Conservation (phyloP, 2,888 invertebrate species). For the Fissipunctia ypsillon region DNA sequence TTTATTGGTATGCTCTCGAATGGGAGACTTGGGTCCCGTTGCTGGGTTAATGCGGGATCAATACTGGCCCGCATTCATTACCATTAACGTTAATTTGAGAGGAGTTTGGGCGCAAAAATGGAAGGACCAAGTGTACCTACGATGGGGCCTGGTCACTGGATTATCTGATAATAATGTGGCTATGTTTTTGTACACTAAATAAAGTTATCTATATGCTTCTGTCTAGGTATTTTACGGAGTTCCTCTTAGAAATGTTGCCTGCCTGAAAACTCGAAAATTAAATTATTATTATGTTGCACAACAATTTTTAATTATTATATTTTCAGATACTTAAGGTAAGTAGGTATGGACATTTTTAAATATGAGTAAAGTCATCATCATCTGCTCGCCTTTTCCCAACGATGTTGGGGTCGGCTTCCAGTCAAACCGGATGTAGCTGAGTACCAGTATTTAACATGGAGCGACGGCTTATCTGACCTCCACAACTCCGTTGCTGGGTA, state of each 20-base stretch:
- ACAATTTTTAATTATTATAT: no score
- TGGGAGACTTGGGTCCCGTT: slow-evolving; percentile 54
- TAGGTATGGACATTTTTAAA: no score
- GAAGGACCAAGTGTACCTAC: background rate
- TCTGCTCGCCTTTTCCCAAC: no score
- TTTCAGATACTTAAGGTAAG: no score
- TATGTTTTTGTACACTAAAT: background rate
- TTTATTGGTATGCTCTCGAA: slow-evolving; percentile 64
- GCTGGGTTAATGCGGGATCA: slow-evolving; percentile 72
- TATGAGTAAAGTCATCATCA: no score
- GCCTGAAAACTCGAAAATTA: background rate
- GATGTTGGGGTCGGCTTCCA: no score
- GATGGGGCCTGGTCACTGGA: background rate
- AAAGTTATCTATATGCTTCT: background rate
- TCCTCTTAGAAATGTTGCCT: background rate
- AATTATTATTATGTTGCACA: background rate
- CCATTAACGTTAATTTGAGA: slow-evolving; percentile 78
- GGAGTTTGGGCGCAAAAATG: slow-evolving; percentile 40
- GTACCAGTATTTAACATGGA: no score
- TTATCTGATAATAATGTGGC: slow-evolving; percentile 14
- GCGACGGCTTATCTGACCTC: no score
- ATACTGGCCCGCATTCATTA: slow-evolving; percentile 78
- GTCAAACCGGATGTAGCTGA: no score
- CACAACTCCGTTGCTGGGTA: no score
- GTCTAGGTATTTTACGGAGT: background rate